Conservation (phyloP, 2,113 vertebrate genomes). For the Oryzias melastigma region DNA sequence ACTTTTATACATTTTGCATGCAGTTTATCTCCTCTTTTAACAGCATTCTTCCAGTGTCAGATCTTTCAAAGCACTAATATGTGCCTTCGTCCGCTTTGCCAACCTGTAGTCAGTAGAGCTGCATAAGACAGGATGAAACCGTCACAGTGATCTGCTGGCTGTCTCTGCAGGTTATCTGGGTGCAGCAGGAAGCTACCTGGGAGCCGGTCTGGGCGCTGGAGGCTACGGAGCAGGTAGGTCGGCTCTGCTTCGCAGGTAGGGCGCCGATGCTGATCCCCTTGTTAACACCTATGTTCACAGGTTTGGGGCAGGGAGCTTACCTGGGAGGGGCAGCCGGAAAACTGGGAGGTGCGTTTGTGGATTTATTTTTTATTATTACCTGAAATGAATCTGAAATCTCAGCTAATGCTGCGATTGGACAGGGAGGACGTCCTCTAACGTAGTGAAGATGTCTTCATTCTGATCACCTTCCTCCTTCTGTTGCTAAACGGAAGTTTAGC, state of each 20-base stretch:
- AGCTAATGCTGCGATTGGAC: slow-evolving; percentile 45
- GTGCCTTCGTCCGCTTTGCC: no score
- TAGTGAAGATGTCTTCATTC: slow-evolving; percentile 14
- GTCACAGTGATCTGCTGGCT: no score
- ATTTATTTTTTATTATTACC: background rate
- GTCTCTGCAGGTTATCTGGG: slow-evolving; percentile 60
- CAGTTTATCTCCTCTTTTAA: no score
- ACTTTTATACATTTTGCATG: no score
- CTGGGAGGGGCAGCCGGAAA: slow-evolving; percentile 61
- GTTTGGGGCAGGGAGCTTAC: slow-evolving; percentile 59
- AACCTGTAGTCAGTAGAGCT: no score
- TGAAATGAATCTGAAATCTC: background rate
- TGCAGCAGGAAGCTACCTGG: slow-evolving; percentile 65
- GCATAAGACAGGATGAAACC: no score
- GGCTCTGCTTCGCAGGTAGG: background rate
- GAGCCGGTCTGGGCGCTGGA: slow-evolving; percentile 44
- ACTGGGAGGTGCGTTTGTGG: slow-evolving; percentile 33
- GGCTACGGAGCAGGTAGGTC: slow-evolving; percentile 68
- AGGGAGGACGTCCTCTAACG: slow-evolving; percentile 48
- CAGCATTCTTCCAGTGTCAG: no score
- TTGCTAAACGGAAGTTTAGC: no score
- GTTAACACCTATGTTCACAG: slow-evolving; percentile 19
- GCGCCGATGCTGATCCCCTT: background rate
- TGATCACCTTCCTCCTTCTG: background rate
- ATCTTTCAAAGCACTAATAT: no score